A percentile compares a stretch with the other conserved stretches of the same genome.
These are phyloP conservation scores for Falco biarmicus DNA, from an alignment of 2,797 vertebrate species.

Conservation along the genomic window DNA sequence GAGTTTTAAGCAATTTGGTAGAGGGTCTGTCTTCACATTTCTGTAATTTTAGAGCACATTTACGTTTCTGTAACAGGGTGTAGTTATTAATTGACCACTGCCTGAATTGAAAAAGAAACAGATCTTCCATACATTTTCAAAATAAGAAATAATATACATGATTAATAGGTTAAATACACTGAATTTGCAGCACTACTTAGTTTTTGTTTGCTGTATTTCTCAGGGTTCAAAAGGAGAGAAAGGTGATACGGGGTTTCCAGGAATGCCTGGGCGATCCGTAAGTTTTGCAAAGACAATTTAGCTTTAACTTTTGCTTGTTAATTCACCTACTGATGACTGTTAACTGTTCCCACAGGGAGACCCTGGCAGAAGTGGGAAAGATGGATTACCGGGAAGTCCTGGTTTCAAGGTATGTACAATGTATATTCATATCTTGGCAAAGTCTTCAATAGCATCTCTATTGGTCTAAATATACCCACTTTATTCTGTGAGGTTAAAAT, in stretches of 20 bases:
- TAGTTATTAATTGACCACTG: background rate
- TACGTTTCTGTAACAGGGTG: background rate
- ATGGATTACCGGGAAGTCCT: slow-evolving; percentile 84
- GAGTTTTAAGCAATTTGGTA: background rate
- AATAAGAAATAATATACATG: background rate
- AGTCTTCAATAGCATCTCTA: background rate
- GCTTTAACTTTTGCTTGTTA: background rate
- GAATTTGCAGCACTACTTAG: background rate
- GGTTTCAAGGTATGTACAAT: slow-evolving; percentile 88
- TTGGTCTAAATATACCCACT: background rate
- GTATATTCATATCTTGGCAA: background rate
- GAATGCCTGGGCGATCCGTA: slow-evolving; percentile 87
- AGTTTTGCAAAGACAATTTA: slow-evolving; percentile 59
- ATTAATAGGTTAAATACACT: background rate
- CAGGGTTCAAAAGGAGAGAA: slow-evolving; percentile 91
- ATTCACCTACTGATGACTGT: background rate
- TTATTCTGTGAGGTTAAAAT: background rate
- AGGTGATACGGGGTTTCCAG: slow-evolving; percentile 85
- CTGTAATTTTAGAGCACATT: background rate
- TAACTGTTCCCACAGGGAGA: slow-evolving; percentile 82
- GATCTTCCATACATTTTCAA: background rate
- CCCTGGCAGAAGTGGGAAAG: slow-evolving; percentile 88
- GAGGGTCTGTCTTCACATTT: background rate
- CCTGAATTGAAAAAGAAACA: background rate
- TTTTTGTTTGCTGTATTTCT: background rate